Base-by-base conservation (phyloP, 1,140 invertebrate genomes). In the Neelides sp. region DNA sequence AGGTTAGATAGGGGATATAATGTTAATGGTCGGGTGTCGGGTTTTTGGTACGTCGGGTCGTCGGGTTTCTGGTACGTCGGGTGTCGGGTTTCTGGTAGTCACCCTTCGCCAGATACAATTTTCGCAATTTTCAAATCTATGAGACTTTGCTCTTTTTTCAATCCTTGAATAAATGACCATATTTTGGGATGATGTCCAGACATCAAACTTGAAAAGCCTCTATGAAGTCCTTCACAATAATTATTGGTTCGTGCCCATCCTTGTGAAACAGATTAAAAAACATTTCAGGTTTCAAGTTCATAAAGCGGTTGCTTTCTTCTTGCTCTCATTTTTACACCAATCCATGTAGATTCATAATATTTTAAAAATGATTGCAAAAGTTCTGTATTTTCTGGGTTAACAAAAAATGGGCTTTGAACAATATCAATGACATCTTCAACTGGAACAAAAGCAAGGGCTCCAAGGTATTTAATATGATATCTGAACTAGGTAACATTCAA, bases 311-410 rank as follows among this genome's bases (percentile, higher is more conserved):
- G 4, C 26, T 22, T 4, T 27, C 50, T n/a, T n/a, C n/a, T n/a
- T n/a, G n/a, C n/a, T 13, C 49, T 17, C 15, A 17, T 7, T 28
- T 7, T 23, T 19, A 24, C 17, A 7, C 43, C 51, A 12, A 53
- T 53, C 51, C 51, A 53, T 13, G 35, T 50, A 19, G 4, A n/a
- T 36, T 53, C 34, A 27, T 39, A 37, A 32, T 48, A 53, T 22
- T 48, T 30, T 4, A 49, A 7, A 5, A 53, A 19, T n/a, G 5
- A 23, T 32, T 4, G 3, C 24, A 12, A 50, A 19, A 40, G 12
- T 10, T 39, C 15, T 13, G 22, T 34, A 49, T 53, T 53, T 10
- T 17, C 36, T n/a, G n/a, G n/a, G n/a, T n/a, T n/a, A 7, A 19
- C n/a, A 32, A n/a, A 48, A 26, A 39, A 47, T 40, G 13, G n/a